Conservation (phyloP, 1,140 invertebrate genomes). For the Mycetomoellerius zeteki region DNA sequence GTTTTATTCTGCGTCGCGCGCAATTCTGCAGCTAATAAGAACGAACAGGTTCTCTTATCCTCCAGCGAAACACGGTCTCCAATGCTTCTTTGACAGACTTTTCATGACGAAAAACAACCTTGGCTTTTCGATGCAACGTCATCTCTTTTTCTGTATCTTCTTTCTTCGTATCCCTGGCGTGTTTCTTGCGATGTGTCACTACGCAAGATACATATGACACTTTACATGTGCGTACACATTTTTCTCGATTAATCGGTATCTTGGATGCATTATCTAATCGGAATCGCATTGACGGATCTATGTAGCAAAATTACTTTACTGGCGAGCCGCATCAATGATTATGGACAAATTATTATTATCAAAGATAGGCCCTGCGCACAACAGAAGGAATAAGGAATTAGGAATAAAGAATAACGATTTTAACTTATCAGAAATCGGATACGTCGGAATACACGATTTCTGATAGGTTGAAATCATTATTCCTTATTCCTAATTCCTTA, state of each 20-base stretch:
- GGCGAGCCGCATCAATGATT: background rate
- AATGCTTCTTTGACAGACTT: constrained; percentile 21
- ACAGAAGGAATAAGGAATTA: too few species aligned
- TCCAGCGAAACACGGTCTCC: background rate
- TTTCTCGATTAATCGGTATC: constrained; percentile 7
- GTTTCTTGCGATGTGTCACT: background rate
- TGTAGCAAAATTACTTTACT: background rate
- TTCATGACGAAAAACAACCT: constrained; percentile 35
- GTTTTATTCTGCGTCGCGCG: constrained; percentile 23
- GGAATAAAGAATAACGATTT: too few species aligned
- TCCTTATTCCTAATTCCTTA: too few species aligned
- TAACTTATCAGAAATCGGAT: too few species aligned
- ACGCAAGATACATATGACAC: constrained; percentile 1
- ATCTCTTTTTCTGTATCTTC: background rate
- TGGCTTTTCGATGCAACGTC: background rate
- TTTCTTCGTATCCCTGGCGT: background rate
- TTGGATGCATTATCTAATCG: background rate
- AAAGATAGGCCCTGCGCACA: too few species aligned
- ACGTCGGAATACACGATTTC: too few species aligned
- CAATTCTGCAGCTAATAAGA: constrained; percentile 55
- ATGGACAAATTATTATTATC: background rate
- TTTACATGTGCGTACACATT: too few species aligned
- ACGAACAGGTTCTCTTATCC: constrained; percentile 20
- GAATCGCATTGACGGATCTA: background rate
- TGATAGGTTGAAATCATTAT: too few species aligned